These are phyloP conservation scores for Nyctibius grandis DNA, from an alignment of 2,797 vertebrate genomes.

Conservation along the genomic window DNA sequence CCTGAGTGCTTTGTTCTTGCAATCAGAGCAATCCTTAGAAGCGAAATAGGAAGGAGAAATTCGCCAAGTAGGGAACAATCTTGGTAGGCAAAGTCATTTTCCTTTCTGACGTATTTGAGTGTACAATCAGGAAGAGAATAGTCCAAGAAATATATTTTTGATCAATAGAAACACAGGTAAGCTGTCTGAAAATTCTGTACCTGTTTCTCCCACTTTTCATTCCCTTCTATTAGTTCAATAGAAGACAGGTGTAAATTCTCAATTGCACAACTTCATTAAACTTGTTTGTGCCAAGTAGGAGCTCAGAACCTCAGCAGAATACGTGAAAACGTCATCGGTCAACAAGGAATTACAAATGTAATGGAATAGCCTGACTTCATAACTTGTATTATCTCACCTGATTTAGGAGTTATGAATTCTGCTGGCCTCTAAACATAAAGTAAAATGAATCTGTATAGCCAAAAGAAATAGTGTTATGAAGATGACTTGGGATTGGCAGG, in stretches of 20 bases:
- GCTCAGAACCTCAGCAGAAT: neutral
- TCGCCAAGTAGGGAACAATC: neutral
- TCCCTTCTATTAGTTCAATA: neutral
- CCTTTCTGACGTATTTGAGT: neutral
- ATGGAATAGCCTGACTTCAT: neutral
- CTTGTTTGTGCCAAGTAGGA: neutral
- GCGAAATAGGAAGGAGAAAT: neutral
- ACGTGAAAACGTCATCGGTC: fast-evolving
- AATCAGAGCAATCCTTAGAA: neutral
- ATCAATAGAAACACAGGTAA: neutral
- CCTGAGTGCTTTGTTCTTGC: slow-evolving; percentile 7
- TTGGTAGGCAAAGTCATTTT: neutral
- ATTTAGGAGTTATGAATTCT: neutral
- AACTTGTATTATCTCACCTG: neutral
- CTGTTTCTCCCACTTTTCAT: neutral
- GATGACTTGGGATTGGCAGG: neutral
- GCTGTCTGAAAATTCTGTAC: neutral
- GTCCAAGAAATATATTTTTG: neutral
- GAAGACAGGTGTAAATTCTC: neutral
- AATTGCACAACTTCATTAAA: neutral
- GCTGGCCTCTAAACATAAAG: neutral
- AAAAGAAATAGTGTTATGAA: neutral
- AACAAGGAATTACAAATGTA: neutral
- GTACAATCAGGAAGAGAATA: neutral
- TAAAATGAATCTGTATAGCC: neutral